Evolutionary conservation across 2,113 vertebrate genomes (phyloP).

Genomic region (Ranitomeya variabilis): DNA sequence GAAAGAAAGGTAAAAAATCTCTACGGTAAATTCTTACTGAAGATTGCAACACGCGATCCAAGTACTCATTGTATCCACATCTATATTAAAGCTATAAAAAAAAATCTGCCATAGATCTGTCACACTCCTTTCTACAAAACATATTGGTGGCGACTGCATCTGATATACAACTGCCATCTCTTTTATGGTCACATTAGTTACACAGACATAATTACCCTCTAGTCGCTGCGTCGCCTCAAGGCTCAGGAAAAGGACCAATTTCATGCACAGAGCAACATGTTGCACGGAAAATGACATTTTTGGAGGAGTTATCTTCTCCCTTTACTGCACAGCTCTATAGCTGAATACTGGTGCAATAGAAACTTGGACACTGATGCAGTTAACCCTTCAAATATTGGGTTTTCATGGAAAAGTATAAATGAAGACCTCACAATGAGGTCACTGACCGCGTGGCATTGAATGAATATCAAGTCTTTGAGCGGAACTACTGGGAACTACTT

Average conservation of each 20-base stretch:
- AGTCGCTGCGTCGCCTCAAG: neutral
- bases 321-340: neutral
- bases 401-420: too few species aligned
- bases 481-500: too few species aligned
- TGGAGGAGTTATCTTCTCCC: neutral
- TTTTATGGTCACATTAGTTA: conserved; percentile 33
- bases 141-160: neutral
- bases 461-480: too few species aligned
- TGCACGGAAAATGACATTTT: neutral
- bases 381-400: too few species aligned
- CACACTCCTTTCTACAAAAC: neutral
- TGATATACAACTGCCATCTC: neutral
- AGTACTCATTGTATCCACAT: neutral
- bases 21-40: neutral
- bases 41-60: neutral
- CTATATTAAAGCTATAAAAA: neutral
- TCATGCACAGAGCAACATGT: conserved; percentile 3
- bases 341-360: neutral
- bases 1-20: too few species aligned
- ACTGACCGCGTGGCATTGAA: too few species aligned
- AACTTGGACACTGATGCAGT: too few species aligned
- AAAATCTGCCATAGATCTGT: neutral
- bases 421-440: too few species aligned
- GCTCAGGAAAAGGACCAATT: neutral
- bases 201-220: neutral